Conservation (phyloP, 92 coral and sea anemone genomes). For the Desmophyllum pertusum region DNA sequence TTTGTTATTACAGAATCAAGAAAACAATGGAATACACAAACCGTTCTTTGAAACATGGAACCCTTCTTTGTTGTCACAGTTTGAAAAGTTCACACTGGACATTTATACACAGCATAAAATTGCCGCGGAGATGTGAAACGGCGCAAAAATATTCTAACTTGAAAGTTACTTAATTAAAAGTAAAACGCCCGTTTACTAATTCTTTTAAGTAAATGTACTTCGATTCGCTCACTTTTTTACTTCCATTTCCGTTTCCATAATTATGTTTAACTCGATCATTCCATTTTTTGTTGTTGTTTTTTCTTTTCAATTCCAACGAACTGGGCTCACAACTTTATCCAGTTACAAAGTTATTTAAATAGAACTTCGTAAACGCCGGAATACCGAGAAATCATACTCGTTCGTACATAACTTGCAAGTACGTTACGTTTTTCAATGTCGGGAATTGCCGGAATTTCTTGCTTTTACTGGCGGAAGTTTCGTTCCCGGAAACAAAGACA, state of each 20-base stretch:
- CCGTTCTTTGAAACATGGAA: constrained; percentile 3
- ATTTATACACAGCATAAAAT: background rate
- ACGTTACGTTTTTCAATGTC: background rate
- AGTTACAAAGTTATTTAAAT: background rate
- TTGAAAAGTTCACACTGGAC: background rate
- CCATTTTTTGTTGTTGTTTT: background rate
- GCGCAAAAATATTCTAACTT: background rate
- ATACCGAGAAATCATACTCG: background rate
- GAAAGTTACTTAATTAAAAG: background rate
- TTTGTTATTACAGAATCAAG: background rate
- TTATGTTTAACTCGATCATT: background rate
- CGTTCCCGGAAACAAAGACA: constrained; percentile 11
- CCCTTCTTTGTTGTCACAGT: constrained; percentile 2
- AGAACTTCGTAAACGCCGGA: background rate
- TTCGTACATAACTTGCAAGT: background rate
- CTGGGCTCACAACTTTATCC: background rate
- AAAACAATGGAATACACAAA: constrained; percentile 1
- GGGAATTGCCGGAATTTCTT: background rate
- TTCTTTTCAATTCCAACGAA: background rate
- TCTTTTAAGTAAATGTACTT: background rate
- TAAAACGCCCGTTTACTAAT: background rate
- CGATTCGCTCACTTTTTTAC: background rate
- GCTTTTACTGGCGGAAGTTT: constrained; percentile 17
- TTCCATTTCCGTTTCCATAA: background rate
- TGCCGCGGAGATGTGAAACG: background rate